Evolutionary conservation across 2,113 vertebrate species (phyloP).

Genomic region (Lamprologus callipterus): DNA sequence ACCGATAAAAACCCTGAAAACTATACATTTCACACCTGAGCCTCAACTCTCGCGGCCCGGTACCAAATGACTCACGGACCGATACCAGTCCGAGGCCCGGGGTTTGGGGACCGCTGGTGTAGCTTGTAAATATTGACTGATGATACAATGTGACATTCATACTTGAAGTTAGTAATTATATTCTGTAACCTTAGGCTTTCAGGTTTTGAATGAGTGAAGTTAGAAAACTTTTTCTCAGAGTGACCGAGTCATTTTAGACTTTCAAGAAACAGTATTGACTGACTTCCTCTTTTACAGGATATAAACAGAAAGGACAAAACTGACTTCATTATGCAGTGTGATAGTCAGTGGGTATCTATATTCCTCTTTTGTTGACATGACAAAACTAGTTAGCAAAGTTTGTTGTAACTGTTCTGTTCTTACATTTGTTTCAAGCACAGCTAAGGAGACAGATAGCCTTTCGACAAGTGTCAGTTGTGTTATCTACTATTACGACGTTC

Average conservation of each 20-base stretch:
- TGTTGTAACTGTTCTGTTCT: background rate
- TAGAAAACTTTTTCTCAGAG: background rate
- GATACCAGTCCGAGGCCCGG: rapidly evolving
- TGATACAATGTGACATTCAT: background rate
- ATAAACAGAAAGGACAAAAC: background rate
- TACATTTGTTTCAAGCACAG: background rate
- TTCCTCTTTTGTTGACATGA: background rate
- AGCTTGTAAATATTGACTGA: background rate
- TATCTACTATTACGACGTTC: background rate
- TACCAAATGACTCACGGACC: no score
- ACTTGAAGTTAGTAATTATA: background rate
- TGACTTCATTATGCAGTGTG: background rate
- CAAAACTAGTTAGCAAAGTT: background rate
- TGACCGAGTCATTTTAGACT: background rate
- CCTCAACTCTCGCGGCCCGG: no score
- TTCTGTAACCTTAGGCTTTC: background rate
- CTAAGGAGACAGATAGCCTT: background rate
- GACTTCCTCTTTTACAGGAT: background rate
- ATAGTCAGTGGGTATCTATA: background rate
- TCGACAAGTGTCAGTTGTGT: background rate
- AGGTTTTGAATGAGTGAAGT: background rate
- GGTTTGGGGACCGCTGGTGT: background rate
- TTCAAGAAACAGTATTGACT: background rate
- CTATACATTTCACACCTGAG: no score
- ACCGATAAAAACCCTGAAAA: no score